These are phyloP conservation scores for Pseudochromis fuscus DNA, from an alignment of 2,797 vertebrate species.

Conservation along the genomic window DNA sequence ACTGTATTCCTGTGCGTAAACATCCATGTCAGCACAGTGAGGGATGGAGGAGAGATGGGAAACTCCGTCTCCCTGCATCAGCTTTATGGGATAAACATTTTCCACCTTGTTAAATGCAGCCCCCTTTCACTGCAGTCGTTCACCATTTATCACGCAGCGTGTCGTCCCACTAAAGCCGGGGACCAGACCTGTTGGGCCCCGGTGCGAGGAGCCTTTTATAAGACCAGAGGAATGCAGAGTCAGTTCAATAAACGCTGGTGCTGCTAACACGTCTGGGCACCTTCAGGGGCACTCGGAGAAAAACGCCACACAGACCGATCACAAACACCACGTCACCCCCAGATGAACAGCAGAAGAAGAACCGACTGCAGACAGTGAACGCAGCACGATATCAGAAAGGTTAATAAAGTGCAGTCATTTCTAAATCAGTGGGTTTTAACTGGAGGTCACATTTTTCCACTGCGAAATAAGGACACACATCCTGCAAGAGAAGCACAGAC, in stretches of 20 bases:
- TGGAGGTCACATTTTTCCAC: slow-evolving; percentile 47
- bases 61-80: slow-evolving; percentile 12
- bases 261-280: slow-evolving; percentile 62
- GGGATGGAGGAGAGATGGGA: slow-evolving; percentile 11
- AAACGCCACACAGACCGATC: slow-evolving; percentile 11
- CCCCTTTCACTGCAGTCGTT: slow-evolving; percentile 54
- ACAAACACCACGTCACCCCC: neutral
- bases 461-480: slow-evolving; percentile 12
- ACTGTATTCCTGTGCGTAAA: slow-evolving; percentile 27
- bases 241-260: slow-evolving; percentile 54
- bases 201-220: slow-evolving; percentile 52
- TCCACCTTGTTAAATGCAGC: slow-evolving; percentile 68
- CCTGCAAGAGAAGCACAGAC: neutral
- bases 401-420: slow-evolving; percentile 30
- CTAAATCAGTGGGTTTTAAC: slow-evolving; percentile 45
- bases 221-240: slow-evolving; percentile 64
- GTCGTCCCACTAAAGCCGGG: slow-evolving; percentile 20
- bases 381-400: slow-evolving; percentile 7
- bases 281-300: slow-evolving; percentile 52
- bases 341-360: neutral
- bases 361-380: neutral
- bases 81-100: slow-evolving; percentile 63
- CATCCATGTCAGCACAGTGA: slow-evolving; percentile 12
- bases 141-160: slow-evolving; percentile 54
- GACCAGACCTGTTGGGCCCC: slow-evolving; percentile 45